These are phyloP conservation scores for Grallaria varia DNA, from an alignment of 2,113 vertebrate species.

Conservation along the genomic window DNA sequence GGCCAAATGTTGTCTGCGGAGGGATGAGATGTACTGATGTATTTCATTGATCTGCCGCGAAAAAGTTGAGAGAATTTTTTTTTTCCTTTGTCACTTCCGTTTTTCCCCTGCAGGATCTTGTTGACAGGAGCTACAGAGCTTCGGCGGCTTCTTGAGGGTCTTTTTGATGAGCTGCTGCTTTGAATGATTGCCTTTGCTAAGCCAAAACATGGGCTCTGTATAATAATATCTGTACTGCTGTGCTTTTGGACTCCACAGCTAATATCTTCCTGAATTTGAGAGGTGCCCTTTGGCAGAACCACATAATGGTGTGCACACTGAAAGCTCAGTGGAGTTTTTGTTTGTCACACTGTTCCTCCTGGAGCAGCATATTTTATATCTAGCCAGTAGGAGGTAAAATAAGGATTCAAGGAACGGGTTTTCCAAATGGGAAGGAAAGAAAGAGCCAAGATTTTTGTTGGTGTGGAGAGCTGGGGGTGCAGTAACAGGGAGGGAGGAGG, in stretches of 20 bases:
- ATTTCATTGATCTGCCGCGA: background rate
- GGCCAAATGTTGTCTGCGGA: background rate
- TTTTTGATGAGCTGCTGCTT: constrained; percentile 3
- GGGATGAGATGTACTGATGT: background rate
- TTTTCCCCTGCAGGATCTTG: background rate
- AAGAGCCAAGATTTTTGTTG: background rate
- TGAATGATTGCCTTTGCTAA: background rate
- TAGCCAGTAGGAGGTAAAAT: background rate
- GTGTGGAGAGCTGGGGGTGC: background rate
- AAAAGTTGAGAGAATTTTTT: background rate
- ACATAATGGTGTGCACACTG: rapidly evolving
- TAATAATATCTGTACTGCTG: background rate
- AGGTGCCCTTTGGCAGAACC: background rate
- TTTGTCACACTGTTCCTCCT: background rate
- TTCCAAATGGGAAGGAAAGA: background rate
- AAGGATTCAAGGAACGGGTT: background rate
- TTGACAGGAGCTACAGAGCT: background rate
- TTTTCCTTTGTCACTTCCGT: background rate
- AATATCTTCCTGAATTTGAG: background rate
- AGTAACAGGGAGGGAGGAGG: background rate
- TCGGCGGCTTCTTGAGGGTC: background rate
- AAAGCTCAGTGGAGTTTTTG: background rate
- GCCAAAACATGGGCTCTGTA: background rate
- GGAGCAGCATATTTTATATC: background rate
- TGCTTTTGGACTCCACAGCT: background rate